These are phyloP conservation scores for Apamea anceps DNA, from an alignment of 2,888 invertebrate species.

Conservation along the genomic window DNA sequence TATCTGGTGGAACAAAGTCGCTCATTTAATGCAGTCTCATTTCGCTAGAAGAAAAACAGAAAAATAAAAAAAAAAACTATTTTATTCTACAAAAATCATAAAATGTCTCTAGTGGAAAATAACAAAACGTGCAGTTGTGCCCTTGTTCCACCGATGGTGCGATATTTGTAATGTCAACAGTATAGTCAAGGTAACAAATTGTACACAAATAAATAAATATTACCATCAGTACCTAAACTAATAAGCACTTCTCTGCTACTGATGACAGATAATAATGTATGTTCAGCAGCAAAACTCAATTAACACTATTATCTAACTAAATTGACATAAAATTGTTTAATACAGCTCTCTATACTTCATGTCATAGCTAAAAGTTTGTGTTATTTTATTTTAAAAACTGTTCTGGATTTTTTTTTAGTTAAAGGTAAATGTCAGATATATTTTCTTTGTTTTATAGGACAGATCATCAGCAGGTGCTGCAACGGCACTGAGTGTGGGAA, in stretches of 20 bases:
- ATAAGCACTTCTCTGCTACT: neutral
- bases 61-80: too few relatives aligned
- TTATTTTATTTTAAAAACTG: neutral
- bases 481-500: constrained; percentile 94
- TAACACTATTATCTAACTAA: neutral
- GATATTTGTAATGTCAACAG: neutral
- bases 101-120: too few relatives aligned
- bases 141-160: too few relatives aligned
- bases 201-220: neutral
- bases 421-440: constrained; percentile 9
- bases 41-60: too few relatives aligned
- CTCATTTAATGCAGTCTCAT: too few relatives aligned
- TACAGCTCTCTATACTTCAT: neutral
- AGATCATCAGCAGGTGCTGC: constrained; percentile 97
- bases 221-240: neutral
- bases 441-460: constrained; percentile 90
- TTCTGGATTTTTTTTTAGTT: neutral
- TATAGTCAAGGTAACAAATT: neutral
- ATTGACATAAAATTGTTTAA: neutral
- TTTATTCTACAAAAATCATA: too few relatives aligned
- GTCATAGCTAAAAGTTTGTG: neutral
- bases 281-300: neutral
- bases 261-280: neutral
- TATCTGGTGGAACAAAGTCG: too few relatives aligned
- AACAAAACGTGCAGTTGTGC: too few relatives aligned